Evolutionary conservation across 1,140 invertebrate species (phyloP).

Genomic region (Uloborus diversus): DNA sequence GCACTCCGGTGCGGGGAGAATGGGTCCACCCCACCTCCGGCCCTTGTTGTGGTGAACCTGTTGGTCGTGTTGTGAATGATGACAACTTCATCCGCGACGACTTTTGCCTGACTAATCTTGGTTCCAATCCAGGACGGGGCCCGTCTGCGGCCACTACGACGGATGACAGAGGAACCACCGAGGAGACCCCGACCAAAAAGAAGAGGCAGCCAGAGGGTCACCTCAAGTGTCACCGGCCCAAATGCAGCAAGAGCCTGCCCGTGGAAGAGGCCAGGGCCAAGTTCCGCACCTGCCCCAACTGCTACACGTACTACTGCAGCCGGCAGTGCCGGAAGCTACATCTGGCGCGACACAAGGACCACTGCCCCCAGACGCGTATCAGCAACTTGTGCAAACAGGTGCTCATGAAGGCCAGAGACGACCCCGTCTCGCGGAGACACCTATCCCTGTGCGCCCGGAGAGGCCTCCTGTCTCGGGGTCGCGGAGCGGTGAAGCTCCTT

Average conservation of each 20-base stretch:
- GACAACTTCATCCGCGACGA: background rate
- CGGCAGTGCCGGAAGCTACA: slow-evolving; percentile 85
- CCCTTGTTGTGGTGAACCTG: slow-evolving; percentile 28
- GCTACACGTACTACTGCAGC: slow-evolving; percentile 78
- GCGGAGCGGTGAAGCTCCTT: slow-evolving; percentile 91
- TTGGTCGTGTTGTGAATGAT: slow-evolving; percentile 4
- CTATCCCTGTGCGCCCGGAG: slow-evolving; percentile 81
- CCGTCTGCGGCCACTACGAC: background rate
- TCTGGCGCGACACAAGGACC: slow-evolving; percentile 89
- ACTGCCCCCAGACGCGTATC: slow-evolving; percentile 88
- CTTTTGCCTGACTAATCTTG: slow-evolving; percentile 26
- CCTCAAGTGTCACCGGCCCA: slow-evolving; percentile 63
- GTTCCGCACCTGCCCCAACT: slow-evolving; percentile 93
- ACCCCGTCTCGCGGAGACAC: slow-evolving; percentile 78
- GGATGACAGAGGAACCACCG: background rate
- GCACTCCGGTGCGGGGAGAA: slow-evolving; percentile 5
- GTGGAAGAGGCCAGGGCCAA: slow-evolving; percentile 66
- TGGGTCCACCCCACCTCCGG: background rate
- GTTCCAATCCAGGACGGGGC: slow-evolving; percentile 49
- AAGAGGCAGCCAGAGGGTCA: slow-evolving; percentile 26
- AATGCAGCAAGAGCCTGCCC: slow-evolving; percentile 64
- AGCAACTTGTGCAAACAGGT: slow-evolving; percentile 85
- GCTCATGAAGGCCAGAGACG: slow-evolving; percentile 83
- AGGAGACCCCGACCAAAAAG: slow-evolving; percentile 9
- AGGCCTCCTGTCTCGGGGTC: slow-evolving; percentile 81